Base-by-base conservation (phyloP, 2,797 vertebrate species). In the Cyclopterus lumpus region DNA sequence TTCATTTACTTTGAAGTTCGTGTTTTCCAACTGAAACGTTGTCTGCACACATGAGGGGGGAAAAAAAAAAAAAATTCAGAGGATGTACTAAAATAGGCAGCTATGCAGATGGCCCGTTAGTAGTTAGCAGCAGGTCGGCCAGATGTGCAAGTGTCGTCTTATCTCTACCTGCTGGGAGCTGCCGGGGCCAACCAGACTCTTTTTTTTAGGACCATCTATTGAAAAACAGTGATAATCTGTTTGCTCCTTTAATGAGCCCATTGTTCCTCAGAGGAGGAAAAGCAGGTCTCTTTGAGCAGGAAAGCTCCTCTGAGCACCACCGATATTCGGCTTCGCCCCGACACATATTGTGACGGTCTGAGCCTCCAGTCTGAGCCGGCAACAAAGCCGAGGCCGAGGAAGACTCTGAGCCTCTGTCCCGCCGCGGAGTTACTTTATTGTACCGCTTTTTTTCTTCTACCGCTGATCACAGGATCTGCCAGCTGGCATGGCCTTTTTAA, bases 231-330 rank as follows among this genome's bases (percentile, higher is more conserved):
- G 73, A 73, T 94, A 94, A 95, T 94, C 94, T 94, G 92, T 94
- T 95, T 95, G 92, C 91, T 93, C 87, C 86, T 91, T 87, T 94
- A 95, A 95, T 94, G 92, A 94, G 75, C 59, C 44, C 71, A 92
- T 95, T 95, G 94, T 95, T 93, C 92, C 86, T 84, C 66, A 53
- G 86, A 90, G 81, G 66, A 84, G 79, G 86, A 79, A 77, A 89
- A 90, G 87, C 82, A 88, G 84, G 90, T 90, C 88, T 87, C 88
- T 92, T 91, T 89, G 83, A 91, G 82, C 80, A 81, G 80, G 79
- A 91, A 94, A 94, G 88, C 92, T 90, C 66, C 89, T 90, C 87
- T 86, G 85, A 92, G 90, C 89, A 82, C 86, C 72, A 68, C 65
- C 89, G 89, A 92, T 89, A 91, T 89, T 88, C 75, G 10, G 81